These are phyloP conservation scores for Stenotaenia linearis DNA, from an alignment of 2,888 invertebrate species.

Conservation along the genomic window DNA sequence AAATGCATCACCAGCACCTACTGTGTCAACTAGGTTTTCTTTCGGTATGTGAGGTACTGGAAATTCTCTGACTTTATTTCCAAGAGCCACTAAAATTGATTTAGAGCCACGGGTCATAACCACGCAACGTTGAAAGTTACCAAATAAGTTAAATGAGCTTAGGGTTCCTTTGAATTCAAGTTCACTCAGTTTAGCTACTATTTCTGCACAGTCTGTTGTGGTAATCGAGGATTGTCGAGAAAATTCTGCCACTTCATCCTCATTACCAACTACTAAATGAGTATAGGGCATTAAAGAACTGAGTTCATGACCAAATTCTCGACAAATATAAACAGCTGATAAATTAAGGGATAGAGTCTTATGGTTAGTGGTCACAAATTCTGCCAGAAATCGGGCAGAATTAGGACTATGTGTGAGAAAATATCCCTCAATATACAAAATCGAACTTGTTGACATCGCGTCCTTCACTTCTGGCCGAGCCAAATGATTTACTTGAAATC, in stretches of 20 bases:
- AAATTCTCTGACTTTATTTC: constrained; percentile 40
- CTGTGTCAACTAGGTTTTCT: constrained; percentile 53
- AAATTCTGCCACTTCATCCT: constrained; percentile 53
- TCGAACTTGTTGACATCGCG: constrained; percentile 41
- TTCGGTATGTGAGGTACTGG: constrained; percentile 48
- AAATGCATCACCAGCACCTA: constrained; percentile 59
- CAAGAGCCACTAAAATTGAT: constrained; percentile 52
- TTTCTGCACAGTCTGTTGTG: background rate
- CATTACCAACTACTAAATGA: constrained; percentile 56
- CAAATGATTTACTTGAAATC: constrained; percentile 47
- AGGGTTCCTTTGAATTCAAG: background rate
- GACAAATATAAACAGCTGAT: constrained; percentile 54
- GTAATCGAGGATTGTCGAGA: constrained; percentile 41
- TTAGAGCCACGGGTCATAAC: constrained; percentile 60
- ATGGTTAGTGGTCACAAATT: constrained; percentile 46
- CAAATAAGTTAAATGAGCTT: background rate
- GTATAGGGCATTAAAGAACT: constrained; percentile 50
- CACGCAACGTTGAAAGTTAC: constrained; percentile 44
- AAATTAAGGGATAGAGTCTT: constrained; percentile 54
- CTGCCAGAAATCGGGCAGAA: constrained; percentile 49
- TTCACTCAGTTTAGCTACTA: background rate
- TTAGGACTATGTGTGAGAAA: constrained; percentile 54
- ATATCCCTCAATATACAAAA: constrained; percentile 56
- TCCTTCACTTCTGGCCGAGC: constrained; percentile 39
- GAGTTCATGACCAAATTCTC: constrained; percentile 48